Conservation (phyloP, 2,113 vertebrate genomes). For the Eupsittula cactorum region DNA sequence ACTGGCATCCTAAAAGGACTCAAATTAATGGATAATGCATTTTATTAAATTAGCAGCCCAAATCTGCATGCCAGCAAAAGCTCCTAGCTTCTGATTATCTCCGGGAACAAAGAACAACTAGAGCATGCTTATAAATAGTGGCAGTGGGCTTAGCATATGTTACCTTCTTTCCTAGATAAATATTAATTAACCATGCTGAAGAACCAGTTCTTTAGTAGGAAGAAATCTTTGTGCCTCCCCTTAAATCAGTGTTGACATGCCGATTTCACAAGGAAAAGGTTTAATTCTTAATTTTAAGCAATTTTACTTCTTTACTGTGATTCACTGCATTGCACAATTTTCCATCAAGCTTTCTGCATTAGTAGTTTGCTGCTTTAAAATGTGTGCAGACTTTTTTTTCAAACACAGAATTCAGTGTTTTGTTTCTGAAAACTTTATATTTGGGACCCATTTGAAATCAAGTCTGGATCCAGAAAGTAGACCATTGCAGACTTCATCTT, state of each 20-base stretch:
- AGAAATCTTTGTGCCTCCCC: neutral
- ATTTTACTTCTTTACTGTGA: neutral
- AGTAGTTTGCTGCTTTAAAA: neutral
- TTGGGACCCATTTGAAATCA: neutral
- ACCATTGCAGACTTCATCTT: neutral
- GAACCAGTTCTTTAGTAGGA: neutral
- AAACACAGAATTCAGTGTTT: neutral
- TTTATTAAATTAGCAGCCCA: slow-evolving; percentile 59
- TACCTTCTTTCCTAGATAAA: slow-evolving; percentile 52
- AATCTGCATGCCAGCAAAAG: slow-evolving; percentile 46
- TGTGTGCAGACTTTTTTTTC: neutral
- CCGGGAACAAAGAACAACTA: slow-evolving; percentile 32
- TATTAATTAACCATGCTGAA: slow-evolving; percentile 51
- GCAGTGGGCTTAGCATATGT: slow-evolving; percentile 52
- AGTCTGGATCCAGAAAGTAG: neutral
- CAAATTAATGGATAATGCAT: slow-evolving; percentile 32
- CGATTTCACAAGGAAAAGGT: neutral
- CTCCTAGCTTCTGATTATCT: slow-evolving; percentile 52
- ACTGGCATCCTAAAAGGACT: slow-evolving; percentile 35
- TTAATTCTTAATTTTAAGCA: neutral
- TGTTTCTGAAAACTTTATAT: neutral
- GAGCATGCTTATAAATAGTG: slow-evolving; percentile 52
- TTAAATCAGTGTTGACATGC: neutral
- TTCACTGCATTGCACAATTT: neutral
- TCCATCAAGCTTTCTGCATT: neutral